Percentiles rank a stretch among this genome's conserved stretches.
These are phyloP conservation scores for Periophthalmus modestus DNA, from an alignment of 2,113 vertebrate species.

Conservation along the genomic window DNA sequence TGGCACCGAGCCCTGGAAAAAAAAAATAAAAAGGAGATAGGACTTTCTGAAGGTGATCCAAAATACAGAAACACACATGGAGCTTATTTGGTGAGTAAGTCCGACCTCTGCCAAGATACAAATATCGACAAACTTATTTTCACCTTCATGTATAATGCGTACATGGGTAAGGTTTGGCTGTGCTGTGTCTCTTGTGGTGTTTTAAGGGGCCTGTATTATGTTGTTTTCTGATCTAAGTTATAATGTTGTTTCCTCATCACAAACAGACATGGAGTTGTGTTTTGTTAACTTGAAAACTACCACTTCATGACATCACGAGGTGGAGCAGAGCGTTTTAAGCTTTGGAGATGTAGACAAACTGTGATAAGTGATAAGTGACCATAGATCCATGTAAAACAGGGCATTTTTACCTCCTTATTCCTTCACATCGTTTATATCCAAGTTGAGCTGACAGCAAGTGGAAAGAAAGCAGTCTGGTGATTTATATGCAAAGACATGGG, in stretches of 20 bases:
- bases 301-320: too few species aligned
- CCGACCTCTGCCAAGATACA: conserved; percentile 22
- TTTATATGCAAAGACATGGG: conserved; percentile 38
- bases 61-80: conserved; percentile 12
- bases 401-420: conserved; percentile 39
- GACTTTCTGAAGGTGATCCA: conserved; percentile 59
- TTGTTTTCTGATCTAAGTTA: too few species aligned
- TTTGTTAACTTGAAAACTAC: too few species aligned
- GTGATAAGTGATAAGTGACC: conserved; percentile 32
- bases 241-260: too few species aligned
- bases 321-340: too few species aligned
- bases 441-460: conserved; percentile 40
- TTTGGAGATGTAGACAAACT: too few species aligned
- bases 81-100: conserved; percentile 12
- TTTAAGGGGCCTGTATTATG: neutral
- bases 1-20: conserved; percentile 52
- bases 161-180: conserved; percentile 28
- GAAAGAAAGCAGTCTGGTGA: conserved; percentile 31
- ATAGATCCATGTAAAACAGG: conserved; percentile 26
- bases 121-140: conserved; percentile 42
- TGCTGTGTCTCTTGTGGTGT: conserved; percentile 16
- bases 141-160: conserved; percentile 26
- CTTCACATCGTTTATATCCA: conserved; percentile 45
- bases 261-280: too few species aligned
- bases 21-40: conserved; percentile 28